These are phyloP conservation scores for Cactoblastis cactorum DNA, from an alignment of 2,888 invertebrate species.

Conservation along the genomic window DNA sequence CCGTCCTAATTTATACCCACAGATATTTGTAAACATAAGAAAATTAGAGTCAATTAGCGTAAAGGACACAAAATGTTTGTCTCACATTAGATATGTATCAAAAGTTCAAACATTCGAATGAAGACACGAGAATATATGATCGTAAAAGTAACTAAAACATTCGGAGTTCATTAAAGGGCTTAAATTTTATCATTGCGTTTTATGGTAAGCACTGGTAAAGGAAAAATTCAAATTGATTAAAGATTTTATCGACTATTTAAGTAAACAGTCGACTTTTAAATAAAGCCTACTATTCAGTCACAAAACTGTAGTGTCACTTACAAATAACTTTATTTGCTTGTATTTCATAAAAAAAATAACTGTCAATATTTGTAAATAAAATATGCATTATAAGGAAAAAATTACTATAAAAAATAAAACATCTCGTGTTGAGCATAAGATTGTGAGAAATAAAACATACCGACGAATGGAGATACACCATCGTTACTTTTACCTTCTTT, in stretches of 20 bases:
- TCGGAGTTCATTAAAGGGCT: slow-evolving; percentile 64
- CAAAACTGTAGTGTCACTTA: no score
- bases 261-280: no score
- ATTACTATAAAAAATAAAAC: no score
- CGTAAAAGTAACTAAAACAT: slow-evolving; percentile 58
- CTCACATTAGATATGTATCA: slow-evolving; percentile 18
- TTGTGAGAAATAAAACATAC: no score
- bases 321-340: no score
- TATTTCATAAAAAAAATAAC: no score
- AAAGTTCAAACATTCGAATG: slow-evolving; percentile 20
- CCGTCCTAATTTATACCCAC: neutral
- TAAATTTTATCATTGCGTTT: slow-evolving; percentile 68
- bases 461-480: no score
- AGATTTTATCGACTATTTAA: slow-evolving; percentile 65
- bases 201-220: slow-evolving; percentile 57
- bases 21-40: neutral
- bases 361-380: no score
- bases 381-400: no score
- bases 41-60: slow-evolving; percentile 9
- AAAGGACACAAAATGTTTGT: neutral
- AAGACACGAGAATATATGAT: slow-evolving; percentile 53
- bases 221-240: slow-evolving; percentile 62
- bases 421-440: no score
- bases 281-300: no score
- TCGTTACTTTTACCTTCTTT: no score